Evolutionary conservation across 1,140 invertebrate genomes (phyloP).

Genomic region (Orchestia grillus): DNA sequence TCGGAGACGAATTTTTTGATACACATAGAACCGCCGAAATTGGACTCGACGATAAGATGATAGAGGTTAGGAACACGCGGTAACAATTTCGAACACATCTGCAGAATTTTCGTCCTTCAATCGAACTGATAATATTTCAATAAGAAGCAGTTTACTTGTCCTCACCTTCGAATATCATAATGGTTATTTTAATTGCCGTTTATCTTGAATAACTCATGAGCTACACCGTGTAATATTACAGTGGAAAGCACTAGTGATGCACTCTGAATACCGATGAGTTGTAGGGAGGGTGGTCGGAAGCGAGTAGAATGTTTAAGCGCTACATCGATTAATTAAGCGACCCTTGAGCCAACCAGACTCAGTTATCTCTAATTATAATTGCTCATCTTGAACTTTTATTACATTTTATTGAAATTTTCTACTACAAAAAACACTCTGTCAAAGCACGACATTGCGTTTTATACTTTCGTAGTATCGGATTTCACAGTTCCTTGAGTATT

Average conservation of each 20-base stretch:
- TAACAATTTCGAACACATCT: background rate
- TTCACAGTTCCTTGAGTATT: background rate
- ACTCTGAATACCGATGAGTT: background rate
- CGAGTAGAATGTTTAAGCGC: background rate
- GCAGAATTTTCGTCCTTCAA: background rate
- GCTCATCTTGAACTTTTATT: background rate
- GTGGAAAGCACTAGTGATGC: background rate
- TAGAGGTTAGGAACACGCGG: background rate
- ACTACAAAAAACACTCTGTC: background rate
- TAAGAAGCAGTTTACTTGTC: background rate
- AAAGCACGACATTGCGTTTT: background rate
- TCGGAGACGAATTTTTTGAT: background rate
- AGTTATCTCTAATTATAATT: background rate
- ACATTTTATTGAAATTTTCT: background rate
- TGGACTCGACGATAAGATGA: background rate
- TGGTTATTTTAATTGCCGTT: background rate
- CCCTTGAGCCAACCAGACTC: too few relatives aligned
- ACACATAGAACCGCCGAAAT: background rate
- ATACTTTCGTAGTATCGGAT: background rate
- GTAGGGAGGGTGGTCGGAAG: background rate
- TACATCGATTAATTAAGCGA: background rate
- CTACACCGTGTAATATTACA: background rate
- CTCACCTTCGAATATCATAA: background rate
- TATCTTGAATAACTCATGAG: background rate
- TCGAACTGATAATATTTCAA: background rate